These are phyloP conservation scores for Agriopis marginaria DNA, from an alignment of 2,888 invertebrate genomes.

Conservation along the genomic window DNA sequence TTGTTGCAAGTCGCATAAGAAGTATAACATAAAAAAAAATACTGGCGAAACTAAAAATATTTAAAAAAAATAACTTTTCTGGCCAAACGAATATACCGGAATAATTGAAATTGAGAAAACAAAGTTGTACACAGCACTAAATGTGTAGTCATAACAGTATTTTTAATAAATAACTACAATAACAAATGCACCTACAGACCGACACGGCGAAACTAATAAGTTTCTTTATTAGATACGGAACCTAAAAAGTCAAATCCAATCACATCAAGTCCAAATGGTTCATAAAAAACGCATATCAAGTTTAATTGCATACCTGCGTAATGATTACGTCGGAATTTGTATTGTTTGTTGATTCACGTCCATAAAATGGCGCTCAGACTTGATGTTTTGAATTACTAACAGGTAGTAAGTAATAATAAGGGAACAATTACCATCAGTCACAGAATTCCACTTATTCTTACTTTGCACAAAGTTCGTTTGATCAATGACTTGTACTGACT, in stretches of 20 bases:
- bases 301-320: slow-evolving; percentile 5
- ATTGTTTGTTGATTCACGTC: slow-evolving; percentile 5
- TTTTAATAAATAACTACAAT: too few species aligned
- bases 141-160: too few species aligned
- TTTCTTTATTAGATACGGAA: not conserved
- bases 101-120: too few species aligned
- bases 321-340: not conserved
- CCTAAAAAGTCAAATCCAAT: not conserved
- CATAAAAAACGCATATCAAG: not conserved
- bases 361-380: not conserved
- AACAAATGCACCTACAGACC: too few species aligned
- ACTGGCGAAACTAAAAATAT: too few species aligned
- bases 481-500: too few species aligned
- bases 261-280: not conserved
- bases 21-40: too few species aligned
- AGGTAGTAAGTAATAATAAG: not conserved
- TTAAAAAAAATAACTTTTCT: too few species aligned
- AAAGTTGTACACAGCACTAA: too few species aligned
- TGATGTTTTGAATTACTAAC: not conserved
- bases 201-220: not conserved
- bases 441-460: not conserved
- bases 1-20: too few species aligned
- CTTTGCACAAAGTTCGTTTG: not conserved
- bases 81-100: too few species aligned
- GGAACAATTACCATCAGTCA: not conserved